Base-by-base conservation (phyloP, 1,140 invertebrate genomes). In the Maniola jurtina region DNA sequence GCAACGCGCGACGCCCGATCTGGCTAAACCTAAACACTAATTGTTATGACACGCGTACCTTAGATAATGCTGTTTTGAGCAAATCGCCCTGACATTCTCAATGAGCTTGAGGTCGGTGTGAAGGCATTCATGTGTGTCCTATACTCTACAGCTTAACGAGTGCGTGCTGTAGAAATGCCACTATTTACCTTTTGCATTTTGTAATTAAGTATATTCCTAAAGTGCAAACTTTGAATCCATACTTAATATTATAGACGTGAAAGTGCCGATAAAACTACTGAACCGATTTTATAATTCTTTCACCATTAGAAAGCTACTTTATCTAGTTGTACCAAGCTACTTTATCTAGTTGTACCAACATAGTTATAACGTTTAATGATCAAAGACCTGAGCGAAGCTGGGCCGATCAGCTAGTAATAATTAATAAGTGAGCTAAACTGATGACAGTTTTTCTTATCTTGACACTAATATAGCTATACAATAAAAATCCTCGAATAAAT, bases 41-140 rank as follows among this genome's bases (percentile, higher is more conserved):
- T 57, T 40, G 36, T 40, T 15, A 14, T 57, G 55, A 57, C 55
- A 16, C 55, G 33, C 3, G 34, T 40, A 40, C 7, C 54, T 38
- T 57, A 40, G 57, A 63, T 64, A 67, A 67, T 67, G 70, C 52
- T 66, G 61, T 73, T 74, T 70, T 72, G 71, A 72, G 71, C 73
- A 68, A 79, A 73, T 76, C 73, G 74, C 77, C 77, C 61, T 85
- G 81, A 83, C 80, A 81, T 83, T 83, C 75, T 80, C 70, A 65
- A 68, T 71, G 59, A 64, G 62, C 66, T 66, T 77, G 70, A 79
- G 79, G 79, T 80, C 80, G 71, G 58, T 34, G 64, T 62, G 75
- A 79, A 79, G 79, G 73, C 64, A 73, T 72, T 42, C 54, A 61
- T 57, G 60, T 56, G 55, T 68, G 60, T 57, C 40, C 60, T 63